A percentile compares a stretch with the other conserved stretches of the same genome.
Evolutionary conservation across 2,888 invertebrate genomes (phyloP).

Genomic region (Acrocera orbiculus): DNA sequence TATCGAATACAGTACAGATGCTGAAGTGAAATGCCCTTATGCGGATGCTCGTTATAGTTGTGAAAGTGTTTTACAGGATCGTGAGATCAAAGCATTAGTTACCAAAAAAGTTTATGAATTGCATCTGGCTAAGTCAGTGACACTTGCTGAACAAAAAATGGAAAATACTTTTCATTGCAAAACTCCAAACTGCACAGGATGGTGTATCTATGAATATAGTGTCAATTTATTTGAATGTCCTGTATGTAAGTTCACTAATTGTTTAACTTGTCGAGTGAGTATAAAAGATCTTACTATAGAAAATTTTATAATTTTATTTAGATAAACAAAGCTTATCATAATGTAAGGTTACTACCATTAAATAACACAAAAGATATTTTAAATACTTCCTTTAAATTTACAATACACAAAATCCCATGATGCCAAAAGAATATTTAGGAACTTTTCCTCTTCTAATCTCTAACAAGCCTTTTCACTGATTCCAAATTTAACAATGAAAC

Average conservation of each 20-base stretch:
- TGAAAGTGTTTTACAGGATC: conserved; percentile 59
- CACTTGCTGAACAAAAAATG: conserved; percentile 64
- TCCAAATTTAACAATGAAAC: too few relatives aligned
- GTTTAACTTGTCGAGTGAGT: conserved; percentile 68
- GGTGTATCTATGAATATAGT: conserved; percentile 78
- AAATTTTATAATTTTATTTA: too few relatives aligned
- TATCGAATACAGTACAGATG: conserved; percentile 57
- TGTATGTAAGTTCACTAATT: conserved; percentile 62
- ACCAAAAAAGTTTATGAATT: conserved; percentile 53
- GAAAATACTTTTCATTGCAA: conserved; percentile 77
- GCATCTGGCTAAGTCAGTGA: conserved; percentile 60
- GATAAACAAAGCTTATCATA: too few relatives aligned
- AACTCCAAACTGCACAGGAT: conserved; percentile 72
- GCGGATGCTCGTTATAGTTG: conserved; percentile 57
- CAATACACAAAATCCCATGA: too few relatives aligned
- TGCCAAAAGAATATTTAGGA: too few relatives aligned
- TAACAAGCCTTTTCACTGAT: too few relatives aligned
- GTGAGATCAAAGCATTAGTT: conserved; percentile 68
- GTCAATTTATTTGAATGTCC: conserved; percentile 72
- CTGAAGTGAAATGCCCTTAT: conserved; percentile 66
- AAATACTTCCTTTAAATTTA: too few relatives aligned
- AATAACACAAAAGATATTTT: too few relatives aligned
- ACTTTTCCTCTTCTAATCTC: too few relatives aligned
- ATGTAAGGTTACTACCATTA: too few relatives aligned
- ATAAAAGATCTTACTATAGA: too few relatives aligned